Percentiles rank a stretch among this genome's conserved stretches.
These are phyloP conservation scores for Asbolus verrucosus DNA, from an alignment of 1,140 invertebrate genomes.

Conservation along the genomic window DNA sequence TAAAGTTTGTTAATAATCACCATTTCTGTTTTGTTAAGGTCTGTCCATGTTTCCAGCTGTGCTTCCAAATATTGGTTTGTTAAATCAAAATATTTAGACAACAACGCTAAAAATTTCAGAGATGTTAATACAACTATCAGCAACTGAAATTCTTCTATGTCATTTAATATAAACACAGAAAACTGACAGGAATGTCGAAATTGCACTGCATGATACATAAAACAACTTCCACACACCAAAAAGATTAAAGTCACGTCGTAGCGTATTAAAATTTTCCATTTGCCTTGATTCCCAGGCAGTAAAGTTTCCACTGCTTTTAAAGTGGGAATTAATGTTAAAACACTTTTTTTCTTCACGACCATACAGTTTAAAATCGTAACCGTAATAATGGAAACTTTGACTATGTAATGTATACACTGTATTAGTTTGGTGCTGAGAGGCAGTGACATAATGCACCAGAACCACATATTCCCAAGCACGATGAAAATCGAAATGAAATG, in stretches of 20 bases:
- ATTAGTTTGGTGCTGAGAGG: not conserved
- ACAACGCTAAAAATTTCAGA: not conserved
- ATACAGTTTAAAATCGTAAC: not conserved
- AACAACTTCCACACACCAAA: not conserved
- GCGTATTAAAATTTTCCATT: not conserved
- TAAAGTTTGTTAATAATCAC: not conserved
- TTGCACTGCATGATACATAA: not conserved
- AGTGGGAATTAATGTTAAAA: not conserved
- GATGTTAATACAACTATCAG: constrained; percentile 1
- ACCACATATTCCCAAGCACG: not conserved
- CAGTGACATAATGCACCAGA: not conserved
- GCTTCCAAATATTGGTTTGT: not conserved
- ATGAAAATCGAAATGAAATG: not conserved
- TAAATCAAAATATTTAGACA: not conserved
- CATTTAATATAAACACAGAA: not conserved
- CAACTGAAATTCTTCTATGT: not conserved
- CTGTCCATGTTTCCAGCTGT: not conserved
- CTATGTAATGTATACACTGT: not conserved
- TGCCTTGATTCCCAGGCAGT: not conserved
- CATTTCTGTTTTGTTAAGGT: not conserved
- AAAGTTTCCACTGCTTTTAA: not conserved
- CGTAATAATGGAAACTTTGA: not conserved
- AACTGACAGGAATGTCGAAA: not conserved
- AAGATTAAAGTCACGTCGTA: not conserved
- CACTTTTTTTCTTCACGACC: constrained; percentile 1